Base-by-base conservation (phyloP, 2,888 invertebrate species). In the Luffia ferchaultella region DNA sequence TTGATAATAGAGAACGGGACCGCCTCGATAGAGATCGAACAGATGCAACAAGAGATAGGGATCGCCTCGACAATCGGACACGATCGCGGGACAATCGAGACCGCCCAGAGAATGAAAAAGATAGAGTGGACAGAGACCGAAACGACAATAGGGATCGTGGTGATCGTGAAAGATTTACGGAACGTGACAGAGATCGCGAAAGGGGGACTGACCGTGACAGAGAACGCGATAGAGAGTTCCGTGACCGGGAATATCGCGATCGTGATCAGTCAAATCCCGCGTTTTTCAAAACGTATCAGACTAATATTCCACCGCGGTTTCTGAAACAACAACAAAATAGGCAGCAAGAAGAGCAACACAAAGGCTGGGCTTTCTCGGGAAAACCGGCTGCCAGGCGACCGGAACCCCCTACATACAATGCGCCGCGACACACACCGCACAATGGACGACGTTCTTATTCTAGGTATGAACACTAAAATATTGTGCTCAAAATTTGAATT, bases 241-340 rank as follows among this genome's bases (percentile, higher is more conserved):
- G 60, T 45, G 62, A 62, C 50, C 53, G 60, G 19, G 60, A 64
- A 9, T 73, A 67, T 20, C 73, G 84, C 30, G 86, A 85, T 43
- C 74, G 79, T 20, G 79, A 86, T 50, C 87, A 86, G 58, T 73
- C 82, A 49, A 88, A 87, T 58, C 85, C 87, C 1, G 86, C 85
- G 20, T 93, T 90, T 67, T 90, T 91, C 5, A 88, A 90, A 61
- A 89, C 89, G 57, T 94, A 93, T 74, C 93, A 93, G 71, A 90
- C 87, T 48, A 91, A 93, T 75, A 86, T 96, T 63, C 95, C 96
- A 50, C 96, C 96, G 16, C 86, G 96, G 52, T 93, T 95, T 73
- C 88, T 91, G 62, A 92, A 91, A 62, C 92, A 93, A 62, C 92
- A 93, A 61, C 87, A 88, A 56, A 88, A 77, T 56, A 65, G 83